Base-by-base conservation (phyloP, 2,113 vertebrate species). In the Chinchilla lanigera region DNA sequence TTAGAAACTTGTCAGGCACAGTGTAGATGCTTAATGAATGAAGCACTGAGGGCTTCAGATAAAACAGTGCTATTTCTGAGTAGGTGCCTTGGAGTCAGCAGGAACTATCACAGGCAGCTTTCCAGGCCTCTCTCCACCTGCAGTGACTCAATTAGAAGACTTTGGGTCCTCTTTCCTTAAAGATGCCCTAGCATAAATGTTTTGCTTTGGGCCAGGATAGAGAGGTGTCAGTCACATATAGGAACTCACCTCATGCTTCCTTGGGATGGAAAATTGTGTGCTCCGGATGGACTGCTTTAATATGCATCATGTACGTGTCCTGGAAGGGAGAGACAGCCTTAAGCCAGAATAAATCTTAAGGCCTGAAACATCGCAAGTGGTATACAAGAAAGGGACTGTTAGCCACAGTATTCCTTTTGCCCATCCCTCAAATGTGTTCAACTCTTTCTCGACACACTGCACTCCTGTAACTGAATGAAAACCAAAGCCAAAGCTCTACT, bases 1-100 rank as follows among this genome's bases (percentile, higher is more conserved):
- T 85, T 33, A 80, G 54, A 94, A 87, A 87, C 61, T 75, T 52
- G 11, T 80, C 7, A 67, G 94, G 52, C 35, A 38, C 22, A 50
- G 12, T 50, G 56, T 38, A 91, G 77, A 28, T 77, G 47, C 52
- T 96, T 86, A 91, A 73, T 61, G 78, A 91, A 88, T 69, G 81
- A 54, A 88, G 38, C 19, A 56, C 47, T 58, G 26, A 69, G 1
- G 56, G 47, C 54, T 84, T 90, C 60, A 38, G 56, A 75, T 33
- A 44, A 47, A 52, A 50, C 4, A 82, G n/a, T 30, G 35, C 56
- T 41, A n/a, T 95, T 50, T 93, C 20, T 77, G 35, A 24, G 19
- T 33, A 81, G 54, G 65, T 63, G 10, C 17, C 91, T 63, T 56
- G 38, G 41, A 73, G 80, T 54, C 33, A 33, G 24, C 54, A 84